Evolutionary conservation across 2,113 vertebrate genomes (phyloP), one percentile per base, ranked within the genome.

Genomic region (Sphyrna mokarran): DNA sequence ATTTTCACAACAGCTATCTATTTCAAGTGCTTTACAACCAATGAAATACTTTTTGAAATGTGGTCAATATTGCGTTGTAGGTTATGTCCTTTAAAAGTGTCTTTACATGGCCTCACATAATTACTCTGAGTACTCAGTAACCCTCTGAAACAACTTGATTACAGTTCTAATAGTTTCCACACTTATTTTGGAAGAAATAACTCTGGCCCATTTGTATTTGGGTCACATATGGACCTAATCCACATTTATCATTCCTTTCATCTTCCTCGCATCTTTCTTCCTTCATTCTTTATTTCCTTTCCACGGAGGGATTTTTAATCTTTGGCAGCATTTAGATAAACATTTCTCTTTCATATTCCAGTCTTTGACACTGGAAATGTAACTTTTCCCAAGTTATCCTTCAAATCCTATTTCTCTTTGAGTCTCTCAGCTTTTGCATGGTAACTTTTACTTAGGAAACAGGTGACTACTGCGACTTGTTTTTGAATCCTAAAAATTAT

Each of bases 141-240:
- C 48, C 10, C 48, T 87, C 2, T 90, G 87, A 29, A 90, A 61
- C 0, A 37, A n/a, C 68, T 93, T 93, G 33, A 29, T 29, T 94
- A 70, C 43, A 10, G 22, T 69, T 40, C 13, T n/a, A 43, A 83
- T 18, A 20, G 16, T 40, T 8, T 0, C 16, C 87, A 90, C 33
- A 6, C 33, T 37, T 93, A 66, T 22, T 93, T n/a, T 40, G 14
- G 61, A 66, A 66, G 89, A 66, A 66, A 20, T 68, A 37, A n/a
- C 23, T 72, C 26, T 48, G 40, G 43, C 26, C 26, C 26, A 54
- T 16, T 72, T 54, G 43, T 95, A 95, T 33, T 43, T 72, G 18
- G 69, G 26, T 26, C 69, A 95, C 94, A 95, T 95, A 20, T 95
- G 94, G 94, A 76, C 43, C 40, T 54, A 29, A 95, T 95, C 69